Percentiles rank a stretch among this genome's conserved stretches.
Conservation (phyloP, 2,797 vertebrate species). For the Melopsittacus undulatus region DNA sequence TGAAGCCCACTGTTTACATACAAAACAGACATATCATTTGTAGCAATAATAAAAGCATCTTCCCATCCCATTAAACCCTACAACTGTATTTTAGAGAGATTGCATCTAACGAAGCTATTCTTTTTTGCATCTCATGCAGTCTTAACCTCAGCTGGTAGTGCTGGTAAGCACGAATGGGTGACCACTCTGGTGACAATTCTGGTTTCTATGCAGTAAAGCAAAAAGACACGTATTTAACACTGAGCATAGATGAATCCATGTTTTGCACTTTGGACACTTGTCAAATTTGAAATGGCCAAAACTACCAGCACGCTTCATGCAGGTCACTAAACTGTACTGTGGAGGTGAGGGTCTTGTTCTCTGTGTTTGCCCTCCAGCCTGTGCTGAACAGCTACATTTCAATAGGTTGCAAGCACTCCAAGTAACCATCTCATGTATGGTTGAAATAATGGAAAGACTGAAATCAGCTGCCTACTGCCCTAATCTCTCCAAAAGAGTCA, state of each 20-base stretch:
- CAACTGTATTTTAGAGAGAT: not conserved
- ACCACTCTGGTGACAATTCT: not conserved
- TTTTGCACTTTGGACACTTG: not conserved
- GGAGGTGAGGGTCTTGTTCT: not conserved
- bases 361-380: not conserved
- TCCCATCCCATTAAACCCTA: not conserved
- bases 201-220: not conserved
- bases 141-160: not conserved
- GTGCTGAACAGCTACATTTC: not conserved
- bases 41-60: not conserved
- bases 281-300: not conserved
- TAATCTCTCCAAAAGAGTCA: not conserved
- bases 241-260: not conserved
- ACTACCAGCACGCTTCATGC: not conserved
- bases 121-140: not conserved
- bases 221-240: not conserved
- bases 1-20: not conserved
- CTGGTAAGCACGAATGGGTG: not conserved
- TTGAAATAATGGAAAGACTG: constrained; percentile 15
- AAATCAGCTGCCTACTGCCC: not conserved
- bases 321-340: not conserved
- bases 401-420: accelerated
- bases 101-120: not conserved
- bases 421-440: not conserved
- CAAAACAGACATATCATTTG: not conserved